Percentiles rank a stretch among this genome's conserved stretches.
Conservation (phyloP, 2,113 vertebrate genomes). For the Tragelaphus imberbis region DNA sequence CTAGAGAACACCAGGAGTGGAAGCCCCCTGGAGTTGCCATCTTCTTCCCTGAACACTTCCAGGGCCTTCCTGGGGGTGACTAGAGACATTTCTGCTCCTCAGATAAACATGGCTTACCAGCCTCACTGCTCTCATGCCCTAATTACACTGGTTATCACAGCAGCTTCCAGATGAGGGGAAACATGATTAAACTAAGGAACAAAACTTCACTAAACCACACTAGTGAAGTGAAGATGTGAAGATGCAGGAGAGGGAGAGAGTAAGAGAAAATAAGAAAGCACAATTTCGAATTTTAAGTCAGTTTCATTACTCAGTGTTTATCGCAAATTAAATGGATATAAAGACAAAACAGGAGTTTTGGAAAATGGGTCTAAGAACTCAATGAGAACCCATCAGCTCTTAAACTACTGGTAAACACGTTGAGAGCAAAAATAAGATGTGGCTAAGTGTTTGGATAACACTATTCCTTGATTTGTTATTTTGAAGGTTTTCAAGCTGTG, state of each 20-base stretch:
- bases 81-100: background rate
- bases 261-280: background rate
- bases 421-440: background rate
- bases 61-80: background rate
- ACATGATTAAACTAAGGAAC: background rate
- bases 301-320: background rate
- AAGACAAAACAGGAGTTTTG: background rate
- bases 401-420: background rate
- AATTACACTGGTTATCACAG: background rate
- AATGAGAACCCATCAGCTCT: background rate
- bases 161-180: background rate
- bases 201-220: background rate
- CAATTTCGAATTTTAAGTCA: background rate
- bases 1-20: background rate
- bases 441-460: background rate
- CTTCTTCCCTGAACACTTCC: background rate
- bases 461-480: background rate
- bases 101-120: background rate
- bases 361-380: background rate
- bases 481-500: background rate
- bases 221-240: background rate
- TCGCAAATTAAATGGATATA: background rate
- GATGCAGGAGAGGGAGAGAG: background rate
- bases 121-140: background rate
- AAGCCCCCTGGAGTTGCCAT: background rate